A percentile compares a stretch with the other conserved stretches of the same genome.
Evolutionary conservation across 2,888 invertebrate species (phyloP).

Genomic region (Cantharis nigra): DNA sequence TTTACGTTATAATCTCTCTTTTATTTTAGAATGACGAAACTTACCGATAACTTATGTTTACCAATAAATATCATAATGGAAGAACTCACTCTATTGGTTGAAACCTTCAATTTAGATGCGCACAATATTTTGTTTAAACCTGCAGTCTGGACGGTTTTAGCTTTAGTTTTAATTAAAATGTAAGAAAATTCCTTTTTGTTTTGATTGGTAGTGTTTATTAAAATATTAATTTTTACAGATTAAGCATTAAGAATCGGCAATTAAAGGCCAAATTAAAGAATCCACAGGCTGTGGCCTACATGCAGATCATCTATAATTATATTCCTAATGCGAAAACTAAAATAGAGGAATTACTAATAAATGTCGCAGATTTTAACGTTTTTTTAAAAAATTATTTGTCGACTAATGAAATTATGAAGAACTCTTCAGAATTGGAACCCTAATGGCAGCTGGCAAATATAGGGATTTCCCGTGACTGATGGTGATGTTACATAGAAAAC

Average conservation of each 20-base stretch:
- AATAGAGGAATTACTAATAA: constrained; percentile 18
- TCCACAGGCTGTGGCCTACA: constrained; percentile 8
- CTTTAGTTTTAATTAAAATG: constrained; percentile 71
- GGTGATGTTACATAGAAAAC: no score
- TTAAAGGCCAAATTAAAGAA: constrained; percentile 20
- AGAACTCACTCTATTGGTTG: constrained; percentile 62
- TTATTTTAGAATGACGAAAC: constrained; percentile 42
- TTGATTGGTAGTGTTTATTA: background rate
- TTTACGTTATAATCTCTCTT: background rate
- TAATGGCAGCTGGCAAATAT: background rate
- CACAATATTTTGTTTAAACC: constrained; percentile 76
- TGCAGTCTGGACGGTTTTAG: constrained; percentile 71
- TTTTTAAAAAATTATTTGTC: constrained; percentile 28
- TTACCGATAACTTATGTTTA: constrained; percentile 37
- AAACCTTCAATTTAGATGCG: constrained; percentile 69
- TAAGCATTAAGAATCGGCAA: constrained; percentile 23
- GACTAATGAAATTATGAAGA: background rate
- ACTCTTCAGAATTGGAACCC: background rate
- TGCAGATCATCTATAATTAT: constrained; percentile 16
- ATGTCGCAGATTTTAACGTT: constrained; percentile 23
- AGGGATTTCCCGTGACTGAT: no score
- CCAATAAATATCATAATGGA: constrained; percentile 31
- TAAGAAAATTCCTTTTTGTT: constrained; percentile 50
- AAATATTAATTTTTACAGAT: constrained; percentile 20
- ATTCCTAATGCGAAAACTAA: constrained; percentile 19